These are phyloP conservation scores for Phengaris alcon DNA, from an alignment of 2,888 invertebrate genomes.

Conservation along the genomic window DNA sequence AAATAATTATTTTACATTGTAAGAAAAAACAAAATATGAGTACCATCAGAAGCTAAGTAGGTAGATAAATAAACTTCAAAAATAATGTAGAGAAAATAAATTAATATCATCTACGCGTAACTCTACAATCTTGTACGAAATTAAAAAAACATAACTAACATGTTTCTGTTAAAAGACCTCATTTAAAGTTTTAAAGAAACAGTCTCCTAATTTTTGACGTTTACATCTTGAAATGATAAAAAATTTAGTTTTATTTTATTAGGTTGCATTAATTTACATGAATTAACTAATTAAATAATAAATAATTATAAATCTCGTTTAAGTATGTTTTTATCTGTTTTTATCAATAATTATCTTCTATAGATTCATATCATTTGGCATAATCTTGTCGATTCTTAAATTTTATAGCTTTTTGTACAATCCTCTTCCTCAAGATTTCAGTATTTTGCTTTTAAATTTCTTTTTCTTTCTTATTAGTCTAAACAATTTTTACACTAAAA, in stretches of 20 bases:
- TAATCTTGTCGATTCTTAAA: not conserved
- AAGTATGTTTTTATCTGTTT: not conserved
- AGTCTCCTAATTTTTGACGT: not conserved
- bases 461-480: not conserved
- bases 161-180: not conserved
- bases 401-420: not conserved
- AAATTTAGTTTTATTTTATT: constrained; percentile 10
- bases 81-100: not conserved
- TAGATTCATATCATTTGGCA: not conserved
- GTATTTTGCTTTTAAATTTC: not conserved
- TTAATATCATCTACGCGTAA: not conserved
- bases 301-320: not conserved
- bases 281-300: not conserved
- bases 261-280: not conserved
- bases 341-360: not conserved
- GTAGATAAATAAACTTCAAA: not conserved
- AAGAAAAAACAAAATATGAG: too few relatives aligned
- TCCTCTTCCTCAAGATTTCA: not conserved
- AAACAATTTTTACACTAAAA: not conserved
- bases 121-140: not conserved
- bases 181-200: not conserved
- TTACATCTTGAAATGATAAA: not conserved
- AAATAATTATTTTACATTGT: too few relatives aligned
- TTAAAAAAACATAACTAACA: not conserved
- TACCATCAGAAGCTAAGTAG: too few relatives aligned